Base-by-base conservation (phyloP, 2,797 vertebrate species). In the Cheirogaleus major region DNA sequence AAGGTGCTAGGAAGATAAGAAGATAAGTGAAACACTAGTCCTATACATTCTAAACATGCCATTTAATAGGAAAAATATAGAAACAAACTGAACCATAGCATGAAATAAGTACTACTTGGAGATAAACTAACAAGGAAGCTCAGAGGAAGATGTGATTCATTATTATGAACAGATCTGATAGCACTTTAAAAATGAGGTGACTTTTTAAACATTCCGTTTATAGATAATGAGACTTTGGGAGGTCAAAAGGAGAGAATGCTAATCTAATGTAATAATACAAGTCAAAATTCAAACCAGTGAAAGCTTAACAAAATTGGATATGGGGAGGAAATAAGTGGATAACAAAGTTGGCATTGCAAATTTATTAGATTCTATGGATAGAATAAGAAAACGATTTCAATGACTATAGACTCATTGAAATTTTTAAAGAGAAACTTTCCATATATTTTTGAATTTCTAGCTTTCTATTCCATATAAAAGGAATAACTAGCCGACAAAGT, bases 271-370 rank as follows among this genome's bases (percentile, higher is more conserved):
- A 61, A 73, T 70, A 94, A 75, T 35, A 89, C 13, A 92, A 79
- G 27, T 75, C 57, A 89, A 89, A 82, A 80, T 57, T 95, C n/a
- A 94, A 94, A 78, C 22, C 14, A 79, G 17, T 86, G 27, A 59
- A 89, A 76, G 50, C 84, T 57, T 93, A 55, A 92, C 55, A 12
- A 90, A 90, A 82, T 25, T 89, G 50, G 18, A 86, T 76, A 55
- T 65, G 45, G 1, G 5, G 23, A 86, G 38, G 57, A 89, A 86
- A 79, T n/a, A 65, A 2, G 35, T 89, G 25, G 14, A 89, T 75
- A 23, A 83, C 55, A 38, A 83, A 87, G 15, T 76, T 67, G 23
- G 12, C 32, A 84, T 65, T 57, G 48, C 22, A 92, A 89, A 81
- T 89, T 79, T 78, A 92, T 92, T 93, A 69, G 35, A 82, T 59